These are phyloP conservation scores for Pavo muticus DNA, from an alignment of 2,113 vertebrate genomes.

Conservation along the genomic window DNA sequence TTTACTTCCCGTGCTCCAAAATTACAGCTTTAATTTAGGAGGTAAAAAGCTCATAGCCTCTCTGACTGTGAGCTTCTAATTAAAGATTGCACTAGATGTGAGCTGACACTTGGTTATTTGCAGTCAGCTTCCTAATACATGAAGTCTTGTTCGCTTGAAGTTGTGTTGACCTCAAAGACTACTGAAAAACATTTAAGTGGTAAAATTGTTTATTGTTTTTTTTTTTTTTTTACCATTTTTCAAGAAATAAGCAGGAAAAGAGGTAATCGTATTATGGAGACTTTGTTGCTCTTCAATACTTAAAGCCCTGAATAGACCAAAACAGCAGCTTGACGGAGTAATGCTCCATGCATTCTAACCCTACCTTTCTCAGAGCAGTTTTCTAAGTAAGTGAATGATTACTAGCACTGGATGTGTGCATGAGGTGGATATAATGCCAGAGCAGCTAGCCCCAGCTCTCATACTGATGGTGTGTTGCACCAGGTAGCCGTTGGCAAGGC, in stretches of 20 bases:
- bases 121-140: neutral
- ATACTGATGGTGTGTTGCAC: neutral
- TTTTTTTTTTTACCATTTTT: neutral
- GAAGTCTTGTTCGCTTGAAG: slow-evolving; percentile 2
- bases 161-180: slow-evolving; percentile 6
- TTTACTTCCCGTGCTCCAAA: slow-evolving; percentile 17
- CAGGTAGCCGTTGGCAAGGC: neutral
- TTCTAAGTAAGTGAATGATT: slow-evolving; percentile 6
- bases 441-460: neutral
- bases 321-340: neutral
- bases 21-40: slow-evolving; percentile 24
- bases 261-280: neutral
- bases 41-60: neutral
- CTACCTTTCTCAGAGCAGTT: neutral
- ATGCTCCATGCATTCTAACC: neutral
- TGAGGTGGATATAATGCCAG: neutral
- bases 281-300: neutral
- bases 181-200: neutral
- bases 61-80: slow-evolving; percentile 25
- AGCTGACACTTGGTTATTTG: slow-evolving; percentile 47
- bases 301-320: neutral
- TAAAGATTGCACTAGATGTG: slow-evolving; percentile 33
- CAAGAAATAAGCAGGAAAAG: neutral
- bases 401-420: neutral
- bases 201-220: neutral